A percentile compares a stretch with the other conserved stretches of the same genome.
Conservation (phyloP, 2,888 invertebrate genomes). For the Platypus cylindrus region DNA sequence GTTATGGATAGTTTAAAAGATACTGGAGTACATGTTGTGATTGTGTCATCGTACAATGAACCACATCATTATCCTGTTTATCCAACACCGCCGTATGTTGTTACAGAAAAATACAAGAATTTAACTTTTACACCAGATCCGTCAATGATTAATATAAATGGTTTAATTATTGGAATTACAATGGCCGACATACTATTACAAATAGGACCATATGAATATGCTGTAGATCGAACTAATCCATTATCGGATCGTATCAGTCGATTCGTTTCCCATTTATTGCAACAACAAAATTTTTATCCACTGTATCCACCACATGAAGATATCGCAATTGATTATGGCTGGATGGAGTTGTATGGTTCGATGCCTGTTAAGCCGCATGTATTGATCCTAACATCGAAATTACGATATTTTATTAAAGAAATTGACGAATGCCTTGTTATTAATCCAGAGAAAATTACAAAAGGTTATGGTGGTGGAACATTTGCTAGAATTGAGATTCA, state of each 20-base stretch:
- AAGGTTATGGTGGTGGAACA: constrained; percentile 62
- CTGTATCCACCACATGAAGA: constrained; percentile 59
- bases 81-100: constrained; percentile 67
- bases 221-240: constrained; percentile 14
- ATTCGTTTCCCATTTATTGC: constrained; percentile 57
- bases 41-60: constrained; percentile 68
- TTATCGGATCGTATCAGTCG: constrained; percentile 59
- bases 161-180: constrained; percentile 64
- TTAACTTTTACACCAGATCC: constrained; percentile 70
- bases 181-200: constrained; percentile 71
- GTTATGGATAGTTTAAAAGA: constrained; percentile 43
- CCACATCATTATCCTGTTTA: constrained; percentile 66
- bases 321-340: constrained; percentile 54
- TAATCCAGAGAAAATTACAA: constrained; percentile 74
- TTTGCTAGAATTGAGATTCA: constrained; percentile 55
- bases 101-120: constrained; percentile 45
- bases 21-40: constrained; percentile 20
- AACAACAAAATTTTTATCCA: constrained; percentile 73
- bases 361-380: constrained; percentile 67
- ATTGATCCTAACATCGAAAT: constrained; percentile 71
- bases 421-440: constrained; percentile 66
- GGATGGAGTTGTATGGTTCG: constrained; percentile 59
- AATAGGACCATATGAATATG: constrained; percentile 4
- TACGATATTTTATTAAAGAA: constrained; percentile 69
- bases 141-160: constrained; percentile 61